These are phyloP conservation scores for Cygnus olor DNA, from an alignment of 2,797 vertebrate genomes.

Conservation along the genomic window DNA sequence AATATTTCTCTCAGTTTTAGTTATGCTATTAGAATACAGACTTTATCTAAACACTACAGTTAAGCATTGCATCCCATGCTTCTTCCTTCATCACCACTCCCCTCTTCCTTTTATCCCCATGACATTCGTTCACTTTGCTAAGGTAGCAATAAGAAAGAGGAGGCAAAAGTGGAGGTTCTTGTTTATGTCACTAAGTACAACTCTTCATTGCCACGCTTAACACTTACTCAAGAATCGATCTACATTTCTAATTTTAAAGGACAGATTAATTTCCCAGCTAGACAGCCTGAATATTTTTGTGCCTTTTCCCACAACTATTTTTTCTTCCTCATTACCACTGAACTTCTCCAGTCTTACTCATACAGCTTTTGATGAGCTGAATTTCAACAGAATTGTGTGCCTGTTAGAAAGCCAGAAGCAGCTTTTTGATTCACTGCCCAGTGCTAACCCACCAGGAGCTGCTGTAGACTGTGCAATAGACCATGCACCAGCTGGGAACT, in stretches of 20 bases:
- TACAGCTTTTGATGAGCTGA: neutral
- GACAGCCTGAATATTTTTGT: neutral
- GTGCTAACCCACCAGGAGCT: slow-evolving; percentile 20
- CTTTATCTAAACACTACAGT: neutral
- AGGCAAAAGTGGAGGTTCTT: neutral
- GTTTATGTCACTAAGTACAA: neutral
- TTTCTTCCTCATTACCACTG: neutral
- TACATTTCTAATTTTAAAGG: neutral
- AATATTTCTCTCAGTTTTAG: neutral
- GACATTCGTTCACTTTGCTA: neutral
- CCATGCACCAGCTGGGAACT: slow-evolving; percentile 41
- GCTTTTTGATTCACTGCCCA: slow-evolving; percentile 38
- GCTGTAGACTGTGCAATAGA: slow-evolving; percentile 37
- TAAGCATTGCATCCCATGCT: neutral
- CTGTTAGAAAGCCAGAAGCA: slow-evolving; percentile 5
- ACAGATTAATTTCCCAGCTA: neutral
- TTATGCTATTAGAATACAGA: neutral
- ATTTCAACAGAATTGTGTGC: neutral
- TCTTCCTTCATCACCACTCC: rapidly evolving
- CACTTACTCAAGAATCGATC: neutral
- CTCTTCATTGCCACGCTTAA: neutral
- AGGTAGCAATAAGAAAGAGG: neutral
- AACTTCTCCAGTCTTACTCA: neutral
- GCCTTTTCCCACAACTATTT: neutral
- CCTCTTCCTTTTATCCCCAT: too few relatives aligned